Evolutionary conservation across 2,113 vertebrate genomes (phyloP).

Genomic region (Mastomys coucha): DNA sequence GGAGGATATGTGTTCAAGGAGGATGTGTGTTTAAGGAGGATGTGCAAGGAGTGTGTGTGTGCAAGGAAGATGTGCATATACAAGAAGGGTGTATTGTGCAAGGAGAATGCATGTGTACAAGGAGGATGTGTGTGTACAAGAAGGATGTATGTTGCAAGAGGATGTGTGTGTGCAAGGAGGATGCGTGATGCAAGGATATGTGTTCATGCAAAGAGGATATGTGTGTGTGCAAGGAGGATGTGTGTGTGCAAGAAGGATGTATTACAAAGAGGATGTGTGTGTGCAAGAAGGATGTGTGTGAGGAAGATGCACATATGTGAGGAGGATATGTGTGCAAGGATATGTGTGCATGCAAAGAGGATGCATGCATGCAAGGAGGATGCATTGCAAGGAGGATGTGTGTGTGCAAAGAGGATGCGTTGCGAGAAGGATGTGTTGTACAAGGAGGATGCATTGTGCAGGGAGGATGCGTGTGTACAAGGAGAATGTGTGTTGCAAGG

Average conservation of each 20-base stretch:
- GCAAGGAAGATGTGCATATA: background rate
- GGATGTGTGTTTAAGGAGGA: fast-evolving
- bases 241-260: background rate
- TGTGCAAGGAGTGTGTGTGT: background rate
- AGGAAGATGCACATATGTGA: background rate
- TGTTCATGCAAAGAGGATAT: background rate
- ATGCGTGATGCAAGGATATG: background rate
- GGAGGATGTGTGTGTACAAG: no score
- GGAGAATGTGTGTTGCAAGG: no score
- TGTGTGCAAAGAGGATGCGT: no score
- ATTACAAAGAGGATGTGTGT: background rate
- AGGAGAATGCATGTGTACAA: fast-evolving
- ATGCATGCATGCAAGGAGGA: no score
- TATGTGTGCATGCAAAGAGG: no score
- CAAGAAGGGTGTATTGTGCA: no score
- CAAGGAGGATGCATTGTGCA: background rate
- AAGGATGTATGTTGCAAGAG: background rate
- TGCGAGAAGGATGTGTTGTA: no score
- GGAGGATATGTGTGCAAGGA: no score
- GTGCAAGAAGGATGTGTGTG: no score
- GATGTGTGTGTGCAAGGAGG: background rate
- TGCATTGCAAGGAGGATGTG: no score
- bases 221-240: background rate
- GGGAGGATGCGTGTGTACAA: fast-evolving
- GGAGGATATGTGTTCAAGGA: background rate